Evolutionary conservation across 2,797 vertebrate species (phyloP), one percentile per base, ranked within the genome.

Genomic region (Enteromius paludinosus): DNA sequence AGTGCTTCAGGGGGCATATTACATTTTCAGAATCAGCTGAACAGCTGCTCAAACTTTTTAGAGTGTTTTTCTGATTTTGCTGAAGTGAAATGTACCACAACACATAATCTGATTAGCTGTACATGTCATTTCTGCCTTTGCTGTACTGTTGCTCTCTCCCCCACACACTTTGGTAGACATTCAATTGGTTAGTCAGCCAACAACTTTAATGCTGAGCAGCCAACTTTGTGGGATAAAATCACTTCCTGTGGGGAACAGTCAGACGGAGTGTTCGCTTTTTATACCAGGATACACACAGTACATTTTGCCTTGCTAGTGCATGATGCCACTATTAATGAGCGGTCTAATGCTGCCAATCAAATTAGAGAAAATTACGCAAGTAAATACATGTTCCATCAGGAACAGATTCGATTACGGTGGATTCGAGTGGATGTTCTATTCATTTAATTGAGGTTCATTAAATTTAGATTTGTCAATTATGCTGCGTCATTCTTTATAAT

Each of bases 161-260:
- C 35, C 41, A 45, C 41, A 64, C 38, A 75, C 23, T 64, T 75
- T 25, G 41, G 69, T 17, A 38, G 28, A 77, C 11, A 70, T 79
- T 23, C 66, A 38, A 41, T 68, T 66, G 41, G 64, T 33, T 73
- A 78, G 38, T 47, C 81, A 69, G 81, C 10, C 38, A 52, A 62
- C 4, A 25, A 72, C n/a, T 33, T n/a, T 43, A 75, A 79, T 70
- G 84, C 78, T 79, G 70, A 82, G 43, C 25, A 56, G 52, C 28
- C 45, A 71, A 54, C 62, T 74, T 56, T 76, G 54, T 66, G 56
- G 65, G 49, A 81, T 35, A 72, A 75, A 79, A 70, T 70, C 41
- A 84, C 79, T 87, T 87, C 83, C 72, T 86, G 77, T 86, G 68
- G 41, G 25, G 61, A 72, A 66, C 33, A 47, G 47, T 25, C 14